Conservation (phyloP, 1,140 invertebrate genomes). For the Zaprionus vittiger region DNA sequence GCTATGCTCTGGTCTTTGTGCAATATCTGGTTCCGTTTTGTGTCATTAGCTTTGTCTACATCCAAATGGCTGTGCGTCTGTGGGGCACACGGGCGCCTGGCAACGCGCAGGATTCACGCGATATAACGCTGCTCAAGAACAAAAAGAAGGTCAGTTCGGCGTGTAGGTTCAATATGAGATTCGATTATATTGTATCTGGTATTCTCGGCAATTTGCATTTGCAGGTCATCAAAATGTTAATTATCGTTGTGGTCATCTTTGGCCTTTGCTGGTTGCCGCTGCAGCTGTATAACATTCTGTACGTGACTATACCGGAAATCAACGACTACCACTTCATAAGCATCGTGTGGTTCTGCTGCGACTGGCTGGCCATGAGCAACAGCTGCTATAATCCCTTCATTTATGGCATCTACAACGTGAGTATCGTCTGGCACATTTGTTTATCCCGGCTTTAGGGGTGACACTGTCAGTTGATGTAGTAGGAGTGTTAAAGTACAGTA, state of each 20-base stretch:
- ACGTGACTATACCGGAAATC: constrained; percentile 88
- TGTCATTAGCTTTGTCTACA: constrained; percentile 92
- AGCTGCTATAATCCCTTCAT: constrained; percentile 95
- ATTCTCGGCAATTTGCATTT: constrained; percentile 38
- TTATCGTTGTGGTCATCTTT: constrained; percentile 92
- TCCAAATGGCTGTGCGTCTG: constrained; percentile 90
- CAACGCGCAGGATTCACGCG: constrained; percentile 89
- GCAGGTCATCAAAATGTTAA: constrained; percentile 94
- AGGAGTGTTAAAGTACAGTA: constrained; percentile 4
- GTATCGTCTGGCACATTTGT: constrained; percentile 74
- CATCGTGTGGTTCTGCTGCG: constrained; percentile 91
- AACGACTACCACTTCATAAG: constrained; percentile 92
- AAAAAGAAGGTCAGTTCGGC: constrained; percentile 89
- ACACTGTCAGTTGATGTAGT: not conserved
- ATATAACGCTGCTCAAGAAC: constrained; percentile 91
- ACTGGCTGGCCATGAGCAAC: constrained; percentile 95
- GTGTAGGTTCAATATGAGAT: not conserved
- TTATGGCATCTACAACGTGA: constrained; percentile 94
- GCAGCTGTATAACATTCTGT: constrained; percentile 90
- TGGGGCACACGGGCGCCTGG: constrained; percentile 91
- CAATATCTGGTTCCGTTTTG: constrained; percentile 91
- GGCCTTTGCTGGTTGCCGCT: constrained; percentile 92
- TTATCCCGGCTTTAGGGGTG: constrained; percentile 1
- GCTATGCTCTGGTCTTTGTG: constrained; percentile 86
- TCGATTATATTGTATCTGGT: not conserved